Percentiles rank a stretch among this genome's conserved stretches.
Evolutionary conservation across 1,140 invertebrate species (phyloP).

Genomic region (Drosophila sturtevanti): DNA sequence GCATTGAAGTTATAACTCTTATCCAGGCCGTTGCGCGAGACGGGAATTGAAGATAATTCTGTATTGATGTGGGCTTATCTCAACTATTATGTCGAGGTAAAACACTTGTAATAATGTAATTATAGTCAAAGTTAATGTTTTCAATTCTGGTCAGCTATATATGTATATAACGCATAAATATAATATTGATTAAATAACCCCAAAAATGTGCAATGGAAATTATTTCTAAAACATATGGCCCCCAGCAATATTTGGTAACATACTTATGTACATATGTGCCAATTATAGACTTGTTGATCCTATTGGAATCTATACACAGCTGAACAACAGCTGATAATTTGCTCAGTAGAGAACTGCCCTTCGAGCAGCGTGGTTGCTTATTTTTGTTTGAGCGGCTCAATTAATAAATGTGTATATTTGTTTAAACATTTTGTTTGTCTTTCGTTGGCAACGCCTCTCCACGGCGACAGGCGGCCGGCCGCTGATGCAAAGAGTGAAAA

Average conservation of each 20-base stretch:
- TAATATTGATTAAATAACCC: not conserved
- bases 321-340: slow-evolving; percentile 45
- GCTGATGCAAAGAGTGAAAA: slow-evolving; percentile 18
- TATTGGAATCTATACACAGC: slow-evolving; percentile 30
- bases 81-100: too few species aligned
- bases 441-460: slow-evolving; percentile 25
- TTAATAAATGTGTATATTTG: slow-evolving; percentile 37
- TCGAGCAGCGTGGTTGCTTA: slow-evolving; percentile 51
- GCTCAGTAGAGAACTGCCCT: slow-evolving; percentile 62
- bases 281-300: not conserved
- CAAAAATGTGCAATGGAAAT: not conserved
- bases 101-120: too few species aligned
- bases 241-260: not conserved
- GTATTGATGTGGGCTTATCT: too few species aligned
- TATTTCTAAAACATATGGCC: not conserved
- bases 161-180: too few species aligned
- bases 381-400: slow-evolving; percentile 35
- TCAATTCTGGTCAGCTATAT: too few species aligned
- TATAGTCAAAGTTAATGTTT: too few species aligned
- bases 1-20: too few species aligned
- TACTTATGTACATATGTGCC: not conserved
- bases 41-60: too few species aligned
- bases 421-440: slow-evolving; percentile 30
- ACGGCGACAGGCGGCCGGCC: slow-evolving; percentile 4
- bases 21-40: too few species aligned